Base-by-base conservation (phyloP, 2,888 invertebrate species). In the Napeogenes inachia region DNA sequence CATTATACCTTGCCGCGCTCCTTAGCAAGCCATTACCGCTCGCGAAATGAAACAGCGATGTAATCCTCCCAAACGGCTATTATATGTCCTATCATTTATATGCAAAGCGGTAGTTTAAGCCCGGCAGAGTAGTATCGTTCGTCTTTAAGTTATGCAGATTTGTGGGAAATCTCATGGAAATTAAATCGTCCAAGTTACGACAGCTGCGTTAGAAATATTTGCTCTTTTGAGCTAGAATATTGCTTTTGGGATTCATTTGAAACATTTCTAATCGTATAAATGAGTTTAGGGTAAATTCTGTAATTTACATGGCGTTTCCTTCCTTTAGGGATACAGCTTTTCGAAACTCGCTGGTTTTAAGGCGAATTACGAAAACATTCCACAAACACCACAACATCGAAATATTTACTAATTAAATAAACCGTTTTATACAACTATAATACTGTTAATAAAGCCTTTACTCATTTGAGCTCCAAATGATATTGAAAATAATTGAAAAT, bases 121-220 rank as follows among this genome's bases (percentile, higher is more conserved):
- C 61, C 60, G 54, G 57, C 45, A 54, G 61, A 70, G 61, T 68
- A 61, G 65, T 69, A 68, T 64, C 69, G 66, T 67, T 68, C 63
- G 66, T 67, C 65, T 60, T 61, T 59, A 67, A 73, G 70, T 73
- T 74, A 74, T 75, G 75, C 70, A 73, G 72, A 75, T 76, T 71
- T 68, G 64, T 45, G 59, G 60, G 65, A 68, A 71, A 71, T 71
- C 70, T 72, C 65, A 60, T 66, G 70, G 70, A 72, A 71, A 71
- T 70, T 66, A 66, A 68, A 68, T 62, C 64, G 70, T 64, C 64
- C 62, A 59, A 68, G 63, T 66, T 66, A 67, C 62, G 73, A 70
- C 67, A 67, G 68, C 68, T 68, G 66, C 59, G 65, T 64, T 64
- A 57, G 61, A 63, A 65, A 61, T 59, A 60, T 62, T 65, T 56